These are phyloP conservation scores for Spondyliosoma cantharus DNA, from an alignment of 2,797 vertebrate species.

Conservation along the genomic window DNA sequence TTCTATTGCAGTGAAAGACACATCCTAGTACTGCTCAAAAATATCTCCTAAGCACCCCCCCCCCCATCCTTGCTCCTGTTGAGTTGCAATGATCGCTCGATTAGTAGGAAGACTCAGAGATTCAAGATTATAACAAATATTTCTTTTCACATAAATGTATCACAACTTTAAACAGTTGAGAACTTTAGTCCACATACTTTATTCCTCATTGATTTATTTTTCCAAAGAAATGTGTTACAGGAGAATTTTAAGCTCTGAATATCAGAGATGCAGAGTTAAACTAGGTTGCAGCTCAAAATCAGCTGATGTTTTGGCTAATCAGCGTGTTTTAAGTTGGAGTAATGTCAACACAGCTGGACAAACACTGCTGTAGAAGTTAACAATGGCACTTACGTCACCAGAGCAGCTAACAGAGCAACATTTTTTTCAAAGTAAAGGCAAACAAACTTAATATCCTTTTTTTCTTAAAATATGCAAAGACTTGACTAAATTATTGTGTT, in stretches of 20 bases:
- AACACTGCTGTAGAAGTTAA: not conserved
- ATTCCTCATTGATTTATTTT: not conserved
- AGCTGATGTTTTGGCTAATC: not conserved
- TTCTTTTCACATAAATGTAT: not conserved
- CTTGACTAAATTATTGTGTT: not conserved
- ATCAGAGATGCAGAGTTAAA: not conserved
- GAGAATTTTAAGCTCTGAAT: not conserved
- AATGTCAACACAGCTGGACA: not conserved
- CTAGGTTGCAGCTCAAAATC: not conserved
- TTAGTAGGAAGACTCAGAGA: not conserved
- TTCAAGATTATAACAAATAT: not conserved
- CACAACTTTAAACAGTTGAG: not conserved
- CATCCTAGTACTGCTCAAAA: not conserved
- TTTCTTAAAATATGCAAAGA: not conserved
- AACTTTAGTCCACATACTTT: not conserved
- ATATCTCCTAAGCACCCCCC: not conserved
- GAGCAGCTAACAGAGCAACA: not conserved
- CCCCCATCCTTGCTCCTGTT: not conserved
- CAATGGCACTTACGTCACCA: not conserved
- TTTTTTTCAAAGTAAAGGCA: not conserved
- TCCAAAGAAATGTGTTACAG: not conserved
- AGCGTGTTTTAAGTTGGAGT: conserved; percentile 1
- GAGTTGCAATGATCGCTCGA: not conserved
- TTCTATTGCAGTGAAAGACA: not conserved
- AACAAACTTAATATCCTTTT: not conserved